These are phyloP conservation scores for Elaphurus davidianus DNA, from an alignment of 2,113 vertebrate species.

Conservation along the genomic window DNA sequence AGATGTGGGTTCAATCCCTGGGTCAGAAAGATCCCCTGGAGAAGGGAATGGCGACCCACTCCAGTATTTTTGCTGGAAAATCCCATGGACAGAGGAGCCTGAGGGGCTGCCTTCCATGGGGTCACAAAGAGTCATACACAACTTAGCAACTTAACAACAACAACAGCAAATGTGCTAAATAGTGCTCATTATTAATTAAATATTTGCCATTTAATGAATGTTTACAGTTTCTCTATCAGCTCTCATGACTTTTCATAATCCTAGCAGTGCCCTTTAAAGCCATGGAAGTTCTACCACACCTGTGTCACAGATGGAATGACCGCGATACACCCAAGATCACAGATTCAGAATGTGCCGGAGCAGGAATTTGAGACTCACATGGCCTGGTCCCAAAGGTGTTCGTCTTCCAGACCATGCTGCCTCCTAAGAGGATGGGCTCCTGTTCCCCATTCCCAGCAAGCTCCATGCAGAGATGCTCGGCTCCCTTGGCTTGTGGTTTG, in stretches of 20 bases:
- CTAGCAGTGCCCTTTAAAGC: not conserved
- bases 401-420: not conserved
- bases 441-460: not conserved
- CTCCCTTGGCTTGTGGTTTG: not conserved
- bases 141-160: not conserved
- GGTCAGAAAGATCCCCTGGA: not conserved
- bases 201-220: not conserved
- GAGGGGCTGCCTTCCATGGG: not conserved
- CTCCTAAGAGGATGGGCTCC: not conserved
- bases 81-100: not conserved
- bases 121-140: not conserved
- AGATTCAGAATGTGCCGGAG: rapidly evolving
- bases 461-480: not conserved
- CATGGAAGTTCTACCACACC: not conserved
- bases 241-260: not conserved
- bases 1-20: not conserved
- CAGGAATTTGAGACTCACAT: not conserved
- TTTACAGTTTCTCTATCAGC: not conserved
- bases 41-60: not conserved
- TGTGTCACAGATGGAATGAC: not conserved
- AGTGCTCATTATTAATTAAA: not conserved
- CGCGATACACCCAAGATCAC: not conserved
- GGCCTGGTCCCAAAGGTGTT: not conserved
- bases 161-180: not conserved
- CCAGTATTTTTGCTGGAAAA: not conserved